phyloP scores from a whole-genome alignment of 1,140 invertebrate species.

The Aleiodes sp. region DNA sequence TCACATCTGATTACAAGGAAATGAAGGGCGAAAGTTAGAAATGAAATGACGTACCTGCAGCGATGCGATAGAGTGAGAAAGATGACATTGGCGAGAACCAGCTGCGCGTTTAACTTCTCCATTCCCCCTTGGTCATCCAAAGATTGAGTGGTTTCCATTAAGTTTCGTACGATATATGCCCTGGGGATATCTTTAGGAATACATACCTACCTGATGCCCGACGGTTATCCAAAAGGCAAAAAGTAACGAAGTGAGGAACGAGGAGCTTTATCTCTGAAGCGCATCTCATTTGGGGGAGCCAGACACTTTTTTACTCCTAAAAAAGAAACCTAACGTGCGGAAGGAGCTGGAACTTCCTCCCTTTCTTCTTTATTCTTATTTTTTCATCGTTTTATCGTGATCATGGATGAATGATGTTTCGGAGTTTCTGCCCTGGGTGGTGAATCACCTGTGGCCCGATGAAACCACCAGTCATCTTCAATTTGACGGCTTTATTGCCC shows the following conservation, averaged over 20 bases:
- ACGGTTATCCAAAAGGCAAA: not conserved
- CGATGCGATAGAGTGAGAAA: not conserved
- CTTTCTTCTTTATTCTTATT: no score
- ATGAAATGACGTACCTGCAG: not conserved
- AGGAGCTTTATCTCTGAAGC: not conserved
- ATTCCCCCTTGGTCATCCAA: conserved; percentile 1
- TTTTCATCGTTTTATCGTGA: not conserved
- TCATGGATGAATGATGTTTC: not conserved
- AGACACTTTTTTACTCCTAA: not conserved
- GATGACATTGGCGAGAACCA: conserved; percentile 4
- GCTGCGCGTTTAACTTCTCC: conserved; percentile 16
- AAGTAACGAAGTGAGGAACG: not conserved
- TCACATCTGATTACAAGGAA: not conserved
- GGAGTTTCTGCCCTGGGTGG: conserved; percentile 2
- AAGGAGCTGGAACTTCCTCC: not conserved
- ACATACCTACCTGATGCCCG: conserved; percentile 24
- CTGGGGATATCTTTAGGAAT: not conserved
- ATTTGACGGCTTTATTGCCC: conserved; percentile 1
- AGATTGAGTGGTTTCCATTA: conserved; percentile 32
- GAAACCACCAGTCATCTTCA: not conserved
- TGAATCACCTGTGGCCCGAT: conserved; percentile 1
- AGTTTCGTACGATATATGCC: conserved; percentile 23
- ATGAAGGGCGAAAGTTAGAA: not conserved
- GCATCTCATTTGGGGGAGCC: conserved; percentile 7
- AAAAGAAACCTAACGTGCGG: not conserved